Base-by-base conservation (phyloP, 2,113 vertebrate species). In the Siphamia tubifer region DNA sequence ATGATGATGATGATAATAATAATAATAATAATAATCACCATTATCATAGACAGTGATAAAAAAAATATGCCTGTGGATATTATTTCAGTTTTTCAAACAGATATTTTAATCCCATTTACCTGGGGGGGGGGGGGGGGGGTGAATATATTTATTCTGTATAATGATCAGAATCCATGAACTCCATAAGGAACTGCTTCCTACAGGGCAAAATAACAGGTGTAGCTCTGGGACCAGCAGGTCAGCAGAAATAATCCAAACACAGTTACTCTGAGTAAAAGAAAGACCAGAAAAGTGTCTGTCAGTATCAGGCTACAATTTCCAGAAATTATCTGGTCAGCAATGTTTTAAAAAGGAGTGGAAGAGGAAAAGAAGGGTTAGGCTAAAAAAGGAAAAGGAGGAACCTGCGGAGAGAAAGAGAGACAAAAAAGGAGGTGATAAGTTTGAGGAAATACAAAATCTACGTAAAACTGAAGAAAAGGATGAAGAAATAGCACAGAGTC, bases 201-300 rank as follows among this genome's bases (percentile, higher is more conserved):
- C 17, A 68, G 49, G 21, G 60, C 47, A 7, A 17, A 68, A 65
- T 42, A 55, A 54, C 44, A 80, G 65, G 68, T 67, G 54, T 21
- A 72, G 78, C 49, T 30, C n/a, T 8, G 7, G 47, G 54, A 54
- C 25, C 35, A 30, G 40, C 10, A 36, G 25, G 43, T 81, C 79
- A 73, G 44, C 64, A 66, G 48, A 65, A 76, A 68, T 52, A 68
- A 79, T 77, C 51, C 13, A 70, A 80, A 72, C 69, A 84, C 32
- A 60, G 23, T 31, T 27, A 48, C 44, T 28, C 16, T 12, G n/a
- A n/a, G n/a, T n/a, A 27, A 31, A 57, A 45, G 0, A 20, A 44
- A 21, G 12, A 13, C 35, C 23, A 31, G 32, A 38, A 13, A 51
- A 27, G 28, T 24, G 23, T 38, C 38, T 13, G 31, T 25, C 49